A percentile compares a stretch with the other conserved stretches of the same genome.
These are phyloP conservation scores for Staurois parvus DNA, from an alignment of 2,797 vertebrate genomes.

Conservation along the genomic window DNA sequence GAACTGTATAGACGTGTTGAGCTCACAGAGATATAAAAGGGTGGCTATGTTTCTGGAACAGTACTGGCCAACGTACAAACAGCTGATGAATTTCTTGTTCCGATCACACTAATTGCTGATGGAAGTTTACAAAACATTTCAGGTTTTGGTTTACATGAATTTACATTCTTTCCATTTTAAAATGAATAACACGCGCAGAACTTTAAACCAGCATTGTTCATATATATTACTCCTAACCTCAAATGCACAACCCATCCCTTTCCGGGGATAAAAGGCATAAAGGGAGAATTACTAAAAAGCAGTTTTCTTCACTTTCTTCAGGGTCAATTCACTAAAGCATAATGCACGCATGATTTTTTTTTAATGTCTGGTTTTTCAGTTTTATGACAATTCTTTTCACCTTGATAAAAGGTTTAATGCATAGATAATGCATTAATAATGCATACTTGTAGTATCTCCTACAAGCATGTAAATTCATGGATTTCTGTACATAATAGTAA, in stretches of 20 bases:
- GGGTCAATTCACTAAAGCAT: background rate
- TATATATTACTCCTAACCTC: background rate
- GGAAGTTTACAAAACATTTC: conserved; percentile 55
- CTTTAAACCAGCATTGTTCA: conserved; percentile 16
- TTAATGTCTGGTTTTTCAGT: no score
- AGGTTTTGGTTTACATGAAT: conserved; percentile 39
- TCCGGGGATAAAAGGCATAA: background rate
- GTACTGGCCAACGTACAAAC: conserved; percentile 22
- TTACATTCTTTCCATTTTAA: conserved; percentile 44
- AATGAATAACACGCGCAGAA: conserved; percentile 14
- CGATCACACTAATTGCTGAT: conserved; percentile 26
- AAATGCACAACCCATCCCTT: no score
- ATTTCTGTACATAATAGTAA: no score
- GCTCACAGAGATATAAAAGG: background rate
- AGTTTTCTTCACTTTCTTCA: background rate
- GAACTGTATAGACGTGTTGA: background rate
- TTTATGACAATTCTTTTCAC: background rate
- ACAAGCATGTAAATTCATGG: no score
- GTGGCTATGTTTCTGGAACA: background rate
- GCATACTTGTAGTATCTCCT: no score
- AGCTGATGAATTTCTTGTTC: conserved; percentile 41
- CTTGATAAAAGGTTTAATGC: no score
- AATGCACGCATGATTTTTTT: background rate
- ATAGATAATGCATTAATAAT: no score
- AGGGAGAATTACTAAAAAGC: background rate